A percentile compares a stretch with the other conserved stretches of the same genome.
phyloP scores from a whole-genome alignment of 1,140 invertebrate species.

The Meloidogyne hapla region DNA sequence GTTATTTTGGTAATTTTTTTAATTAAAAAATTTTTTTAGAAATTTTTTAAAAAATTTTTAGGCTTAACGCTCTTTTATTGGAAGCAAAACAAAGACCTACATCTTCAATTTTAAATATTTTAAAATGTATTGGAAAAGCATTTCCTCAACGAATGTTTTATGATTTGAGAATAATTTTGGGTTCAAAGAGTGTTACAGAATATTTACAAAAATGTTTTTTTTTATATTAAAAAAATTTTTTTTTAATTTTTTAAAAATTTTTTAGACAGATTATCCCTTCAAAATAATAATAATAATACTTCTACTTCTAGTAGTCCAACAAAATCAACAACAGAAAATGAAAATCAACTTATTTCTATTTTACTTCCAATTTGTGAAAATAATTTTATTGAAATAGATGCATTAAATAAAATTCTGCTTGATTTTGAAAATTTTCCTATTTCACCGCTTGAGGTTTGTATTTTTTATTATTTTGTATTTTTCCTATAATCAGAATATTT shows the following conservation, averaged over 20 bases:
- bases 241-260: no score
- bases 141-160: conserved; percentile 43
- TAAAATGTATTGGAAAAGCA: conserved; percentile 37
- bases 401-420: neutral
- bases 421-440: conserved; percentile 1
- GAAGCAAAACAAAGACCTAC: conserved; percentile 36
- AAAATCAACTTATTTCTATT: neutral
- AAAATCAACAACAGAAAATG: neutral
- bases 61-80: conserved; percentile 44
- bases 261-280: neutral
- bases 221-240: no score
- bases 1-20: conserved; percentile 40
- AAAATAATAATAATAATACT: conserved; percentile 1
- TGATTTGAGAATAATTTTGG: conserved; percentile 26
- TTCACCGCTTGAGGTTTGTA: neutral
- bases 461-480: neutral
- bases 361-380: neutral
- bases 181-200: conserved; percentile 21
- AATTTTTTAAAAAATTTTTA: neutral
- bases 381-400: neutral
- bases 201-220: conserved; percentile 31
- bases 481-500: neutral
- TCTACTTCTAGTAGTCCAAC: neutral
- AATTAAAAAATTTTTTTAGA: neutral
- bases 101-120: conserved; percentile 33